phyloP scores from a whole-genome alignment of 2,797 vertebrate genomes.

The Discoglossus pictus region DNA sequence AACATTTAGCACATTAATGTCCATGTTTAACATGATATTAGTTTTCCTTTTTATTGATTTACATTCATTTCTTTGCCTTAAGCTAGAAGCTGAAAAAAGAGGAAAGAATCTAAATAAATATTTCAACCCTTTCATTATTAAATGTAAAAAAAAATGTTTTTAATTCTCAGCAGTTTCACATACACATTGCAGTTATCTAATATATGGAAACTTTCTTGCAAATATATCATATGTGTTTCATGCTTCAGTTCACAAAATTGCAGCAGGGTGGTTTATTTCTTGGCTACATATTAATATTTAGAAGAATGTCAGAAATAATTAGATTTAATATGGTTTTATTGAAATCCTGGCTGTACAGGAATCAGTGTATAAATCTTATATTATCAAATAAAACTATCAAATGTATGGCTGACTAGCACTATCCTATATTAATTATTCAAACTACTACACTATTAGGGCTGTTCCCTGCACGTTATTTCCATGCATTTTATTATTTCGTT shows the following conservation, averaged over 20 bases:
- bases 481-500: no score
- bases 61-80: conserved; percentile 23
- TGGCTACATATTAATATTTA: no score
- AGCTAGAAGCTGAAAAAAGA: conserved; percentile 23
- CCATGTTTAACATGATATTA: conserved; percentile 9
- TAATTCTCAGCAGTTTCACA: neutral
- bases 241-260: neutral
- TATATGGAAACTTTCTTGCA: neutral
- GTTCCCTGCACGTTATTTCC: no score
- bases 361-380: no score
- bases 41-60: conserved; percentile 38
- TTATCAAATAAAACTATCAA: no score
- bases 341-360: no score
- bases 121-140: conserved; percentile 13
- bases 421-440: no score
- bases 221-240: neutral
- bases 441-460: no score
- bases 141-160: neutral
- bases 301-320: no score
- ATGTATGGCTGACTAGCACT: no score
- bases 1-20: no score
- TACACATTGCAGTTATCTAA: neutral
- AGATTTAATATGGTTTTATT: no score
- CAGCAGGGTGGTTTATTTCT: neutral
- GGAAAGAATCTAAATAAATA: conserved; percentile 29